Base-by-base conservation (phyloP, 2,797 vertebrate species). In the Cyprinodon diabolis region DNA sequence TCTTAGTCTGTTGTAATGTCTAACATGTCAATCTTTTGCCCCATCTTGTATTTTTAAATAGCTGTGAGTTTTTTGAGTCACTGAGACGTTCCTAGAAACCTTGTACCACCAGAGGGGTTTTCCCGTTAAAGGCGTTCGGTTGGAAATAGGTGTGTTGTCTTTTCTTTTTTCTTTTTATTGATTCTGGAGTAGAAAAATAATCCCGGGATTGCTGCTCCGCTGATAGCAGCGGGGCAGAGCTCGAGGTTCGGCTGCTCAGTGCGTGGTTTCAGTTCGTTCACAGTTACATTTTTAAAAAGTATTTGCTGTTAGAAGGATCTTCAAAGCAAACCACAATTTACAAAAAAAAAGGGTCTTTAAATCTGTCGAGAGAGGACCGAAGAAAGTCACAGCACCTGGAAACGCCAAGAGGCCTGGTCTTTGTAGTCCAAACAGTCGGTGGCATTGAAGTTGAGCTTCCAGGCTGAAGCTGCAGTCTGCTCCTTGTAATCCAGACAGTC, bases 401-500 rank as follows among this genome's bases (percentile, higher is more conserved):
- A 99, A 75, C 97, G 96, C 98, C 98, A 99, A 0, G 97, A 96
- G 0, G 97, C 95, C 94, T 98, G 97, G 92, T 99, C 98, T 91
- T 99, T 99, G 95, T 99, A 99, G 96, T 99, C 98, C 88, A 99
- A 96, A 93, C 97, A 98, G 89, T 99, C 98, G 7, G 96, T 91
- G 12, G 97, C 92, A 86, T 97, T 99, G 93, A 99, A 99, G 95
- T 98, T 98, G 91, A 99, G 97, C 90, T 99, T 99, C 98, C 98
- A 99, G 37, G 93, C 91, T 0, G 92, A 86, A 2, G 97, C 91
- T 1, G 95, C 92, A 0, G 94, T 93, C 63, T 96, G 97, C 84
- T 98, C 98, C 95, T 99, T 99, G 95, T 98, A 98, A 96, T 99
- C 98, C 96, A 99, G 95, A 94, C 97, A 98, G 91, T 99, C 98